Base-by-base conservation (phyloP, 1,140 invertebrate genomes). In the Aphaenogaster ashmeadi region DNA sequence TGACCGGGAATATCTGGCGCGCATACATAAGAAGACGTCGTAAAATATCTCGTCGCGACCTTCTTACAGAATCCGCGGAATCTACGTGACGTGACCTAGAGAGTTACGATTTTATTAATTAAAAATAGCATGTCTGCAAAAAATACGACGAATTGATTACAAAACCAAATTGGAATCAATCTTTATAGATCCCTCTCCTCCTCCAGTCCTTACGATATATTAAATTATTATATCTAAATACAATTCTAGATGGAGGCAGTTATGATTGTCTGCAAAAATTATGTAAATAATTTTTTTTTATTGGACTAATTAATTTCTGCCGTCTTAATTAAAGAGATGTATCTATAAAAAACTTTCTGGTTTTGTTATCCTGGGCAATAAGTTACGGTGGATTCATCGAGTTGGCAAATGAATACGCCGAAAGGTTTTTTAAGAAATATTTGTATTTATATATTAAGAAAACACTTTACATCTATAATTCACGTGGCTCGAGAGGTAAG, bases 371-470 rank as follows among this genome's bases (percentile, higher is more conserved):
- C 21, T 78, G 38, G 4, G 0, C 8, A 33, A 41, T 2, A 74
- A 60, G 5, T 41, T 27, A 7, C 15, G 15, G 6, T 44, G 21
- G 36, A 47, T 44, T 78, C 47, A 38, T 77, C 15, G 0, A 27
- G 0, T 56, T 11, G n/a, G 13, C 13, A 75, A 75, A 60, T 58
- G 13, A 41, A 18, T 58, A 60, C 11, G 13, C 1, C 7, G n/a
- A 56, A 44, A 21, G 6, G 15, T 21, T 66, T 86, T 44, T 64
- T 13, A 66, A 36, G 44, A 86, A 74, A 79, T 38, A 13, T 50
- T 74, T 85, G 0, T 47, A 66, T 79, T 79, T 66, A 66, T 78
- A 66, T 60, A 75, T 69, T 33, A 84, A 47, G 6, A 54, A 74
- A 62, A 50, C 18, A 69, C 13, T 56, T 66, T 38, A 36, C n/a